Percentiles rank a stretch among this genome's conserved stretches.
phyloP scores from a whole-genome alignment of 2,888 invertebrate genomes.

The Leptopilina drosophilae region DNA sequence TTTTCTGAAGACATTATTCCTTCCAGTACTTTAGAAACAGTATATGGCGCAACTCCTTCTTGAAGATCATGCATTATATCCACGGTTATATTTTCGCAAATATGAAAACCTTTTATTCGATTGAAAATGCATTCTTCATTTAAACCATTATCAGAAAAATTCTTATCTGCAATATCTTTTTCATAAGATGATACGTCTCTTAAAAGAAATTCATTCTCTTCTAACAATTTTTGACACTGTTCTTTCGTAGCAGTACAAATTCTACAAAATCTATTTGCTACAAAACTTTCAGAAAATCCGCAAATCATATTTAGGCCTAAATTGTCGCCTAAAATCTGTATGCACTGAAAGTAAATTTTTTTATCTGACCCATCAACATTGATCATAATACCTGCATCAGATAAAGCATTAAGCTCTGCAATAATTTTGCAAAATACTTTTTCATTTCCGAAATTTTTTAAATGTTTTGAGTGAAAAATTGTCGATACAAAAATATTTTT shows the following conservation, averaged over 20 bases:
- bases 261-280: constrained; percentile 51
- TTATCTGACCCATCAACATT: constrained; percentile 28
- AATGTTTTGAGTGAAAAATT: constrained; percentile 52
- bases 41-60: no score
- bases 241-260: constrained; percentile 49
- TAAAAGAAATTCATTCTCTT: constrained; percentile 49
- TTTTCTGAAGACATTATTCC: no score
- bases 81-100: no score
- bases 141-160: constrained; percentile 50
- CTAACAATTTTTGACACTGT: constrained; percentile 51
- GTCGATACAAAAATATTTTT: constrained; percentile 21
- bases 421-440: constrained; percentile 51
- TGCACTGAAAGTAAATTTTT: constrained; percentile 52
- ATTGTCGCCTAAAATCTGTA: constrained; percentile 46
- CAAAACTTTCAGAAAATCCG: constrained; percentile 49
- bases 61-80: no score
- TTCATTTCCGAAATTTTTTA: constrained; percentile 50
- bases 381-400: constrained; percentile 49
- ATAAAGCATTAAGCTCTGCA: constrained; percentile 49
- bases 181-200: constrained; percentile 50
- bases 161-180: constrained; percentile 39
- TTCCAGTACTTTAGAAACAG: no score
- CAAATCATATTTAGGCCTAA: constrained; percentile 25
- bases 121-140: constrained; percentile 44
- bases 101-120: background rate